phyloP scores from a whole-genome alignment of 35 echinoderm and acorn worm genomes.

The Lytechinus pictus region DNA sequence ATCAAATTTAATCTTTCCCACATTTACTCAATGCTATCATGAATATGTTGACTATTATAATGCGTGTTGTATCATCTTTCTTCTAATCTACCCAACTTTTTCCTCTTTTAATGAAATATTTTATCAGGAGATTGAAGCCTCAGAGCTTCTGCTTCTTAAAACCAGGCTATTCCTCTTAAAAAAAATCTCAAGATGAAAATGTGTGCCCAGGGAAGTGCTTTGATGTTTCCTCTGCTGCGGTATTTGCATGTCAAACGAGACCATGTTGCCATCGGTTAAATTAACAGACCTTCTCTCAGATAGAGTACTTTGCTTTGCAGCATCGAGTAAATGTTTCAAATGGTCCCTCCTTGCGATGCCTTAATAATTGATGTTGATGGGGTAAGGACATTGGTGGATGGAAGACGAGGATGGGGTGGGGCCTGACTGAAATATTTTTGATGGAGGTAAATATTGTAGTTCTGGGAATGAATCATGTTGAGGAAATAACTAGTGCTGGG shows the following conservation, averaged over 20 bases:
- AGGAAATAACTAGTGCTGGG: too few relatives aligned
- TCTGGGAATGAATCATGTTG: too few relatives aligned
- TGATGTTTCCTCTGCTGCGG: not conserved
- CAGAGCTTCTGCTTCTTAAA: not conserved
- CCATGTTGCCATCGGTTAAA: constrained; percentile 1
- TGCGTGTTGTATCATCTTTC: not conserved
- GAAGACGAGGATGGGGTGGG: not conserved
- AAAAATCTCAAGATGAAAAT: not conserved
- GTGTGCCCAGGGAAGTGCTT: not conserved
- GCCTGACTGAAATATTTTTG: not conserved
- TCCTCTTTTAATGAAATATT: not conserved
- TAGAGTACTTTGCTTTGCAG: not conserved
- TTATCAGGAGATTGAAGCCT: not conserved
- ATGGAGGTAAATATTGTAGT: too few relatives aligned
- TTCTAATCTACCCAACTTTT: not conserved
- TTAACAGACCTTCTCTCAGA: not conserved
- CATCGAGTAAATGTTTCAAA: not conserved
- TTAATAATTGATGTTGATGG: not conserved
- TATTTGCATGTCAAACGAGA: not conserved
- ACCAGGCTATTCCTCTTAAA: not conserved
- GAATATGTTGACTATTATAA: not conserved
- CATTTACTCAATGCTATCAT: not conserved
- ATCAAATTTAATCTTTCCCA: not conserved
- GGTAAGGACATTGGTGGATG: not conserved
- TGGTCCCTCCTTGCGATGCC: not conserved